These are phyloP conservation scores for Cepaea hortensis DNA, from an alignment of 2,888 invertebrate genomes.

Conservation along the genomic window DNA sequence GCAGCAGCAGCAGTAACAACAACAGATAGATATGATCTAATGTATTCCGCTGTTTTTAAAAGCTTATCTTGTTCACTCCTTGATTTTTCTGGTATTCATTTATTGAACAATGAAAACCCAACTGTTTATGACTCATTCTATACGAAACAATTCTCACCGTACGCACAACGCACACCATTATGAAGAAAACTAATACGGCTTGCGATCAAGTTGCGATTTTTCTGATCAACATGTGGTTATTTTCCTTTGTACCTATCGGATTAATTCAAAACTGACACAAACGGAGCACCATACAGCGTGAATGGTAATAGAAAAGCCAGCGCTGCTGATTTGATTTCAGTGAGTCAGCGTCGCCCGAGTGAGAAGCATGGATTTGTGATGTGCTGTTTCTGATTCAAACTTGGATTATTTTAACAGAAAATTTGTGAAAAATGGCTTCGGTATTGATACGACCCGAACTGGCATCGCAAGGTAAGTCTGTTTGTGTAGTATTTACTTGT, in stretches of 20 bases:
- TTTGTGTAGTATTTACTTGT: not conserved
- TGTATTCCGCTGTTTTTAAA: no score
- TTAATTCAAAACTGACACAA: not conserved
- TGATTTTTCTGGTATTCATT: no score
- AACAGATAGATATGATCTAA: no score
- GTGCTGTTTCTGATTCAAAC: not conserved
- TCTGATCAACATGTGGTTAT: no score
- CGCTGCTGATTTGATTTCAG: constrained; percentile 16
- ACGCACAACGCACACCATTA: no score
- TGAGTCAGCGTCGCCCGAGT: constrained; percentile 28
- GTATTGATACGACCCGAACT: constrained; percentile 56
- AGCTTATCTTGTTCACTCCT: no score
- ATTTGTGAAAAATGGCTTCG: constrained; percentile 52
- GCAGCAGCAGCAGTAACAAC: no score
- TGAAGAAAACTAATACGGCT: no score
- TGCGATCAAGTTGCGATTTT: no score
- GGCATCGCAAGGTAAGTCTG: constrained; percentile 57
- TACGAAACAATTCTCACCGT: no score
- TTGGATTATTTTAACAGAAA: constrained; percentile 27
- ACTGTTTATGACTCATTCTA: no score
- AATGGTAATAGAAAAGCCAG: constrained; percentile 1
- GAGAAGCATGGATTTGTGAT: not conserved
- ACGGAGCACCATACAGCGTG: not conserved
- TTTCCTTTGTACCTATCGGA: not conserved
- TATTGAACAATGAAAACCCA: no score